Conservation (phyloP, 2,888 invertebrate species). For the Holacanthella duospinosa region DNA sequence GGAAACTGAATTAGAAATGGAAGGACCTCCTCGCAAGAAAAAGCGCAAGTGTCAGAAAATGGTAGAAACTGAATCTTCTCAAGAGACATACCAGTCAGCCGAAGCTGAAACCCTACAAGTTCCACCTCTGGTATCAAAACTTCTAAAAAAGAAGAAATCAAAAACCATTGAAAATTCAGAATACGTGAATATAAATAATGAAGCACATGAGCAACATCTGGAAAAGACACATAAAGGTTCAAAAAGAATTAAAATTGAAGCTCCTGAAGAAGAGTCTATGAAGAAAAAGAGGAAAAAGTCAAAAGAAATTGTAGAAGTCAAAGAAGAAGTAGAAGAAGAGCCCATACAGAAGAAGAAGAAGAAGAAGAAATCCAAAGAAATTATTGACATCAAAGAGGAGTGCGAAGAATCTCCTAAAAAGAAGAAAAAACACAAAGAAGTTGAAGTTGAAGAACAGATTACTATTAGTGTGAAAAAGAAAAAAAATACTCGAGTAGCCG, state of each 20-base stretch:
- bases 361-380: neutral
- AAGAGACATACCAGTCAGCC: too few species aligned
- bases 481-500: neutral
- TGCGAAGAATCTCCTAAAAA: neutral
- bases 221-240: too few species aligned
- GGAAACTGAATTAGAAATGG: neutral
- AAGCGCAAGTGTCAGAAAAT: too few species aligned
- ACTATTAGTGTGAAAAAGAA: neutral
- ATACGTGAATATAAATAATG: too few species aligned
- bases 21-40: too few species aligned
- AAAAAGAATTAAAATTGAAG: neutral
- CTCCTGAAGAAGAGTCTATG: neutral
- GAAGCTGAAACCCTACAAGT: too few species aligned
- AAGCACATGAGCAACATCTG: too few species aligned
- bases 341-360: neutral
- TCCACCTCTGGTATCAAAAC: too few species aligned
- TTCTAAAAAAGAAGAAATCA: too few species aligned
- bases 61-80: too few species aligned
- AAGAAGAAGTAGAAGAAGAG: slow-evolving; percentile 2
- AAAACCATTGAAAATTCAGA: too few species aligned
- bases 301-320: neutral
- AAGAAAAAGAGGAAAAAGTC: neutral
- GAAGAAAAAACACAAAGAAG: slow-evolving; percentile 6
- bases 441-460: neutral
- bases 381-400: neutral